A percentile compares a stretch with the other conserved stretches of the same genome.
Evolutionary conservation across 2,797 vertebrate species (phyloP).

Genomic region (Phoxinus dragarum): DNA sequence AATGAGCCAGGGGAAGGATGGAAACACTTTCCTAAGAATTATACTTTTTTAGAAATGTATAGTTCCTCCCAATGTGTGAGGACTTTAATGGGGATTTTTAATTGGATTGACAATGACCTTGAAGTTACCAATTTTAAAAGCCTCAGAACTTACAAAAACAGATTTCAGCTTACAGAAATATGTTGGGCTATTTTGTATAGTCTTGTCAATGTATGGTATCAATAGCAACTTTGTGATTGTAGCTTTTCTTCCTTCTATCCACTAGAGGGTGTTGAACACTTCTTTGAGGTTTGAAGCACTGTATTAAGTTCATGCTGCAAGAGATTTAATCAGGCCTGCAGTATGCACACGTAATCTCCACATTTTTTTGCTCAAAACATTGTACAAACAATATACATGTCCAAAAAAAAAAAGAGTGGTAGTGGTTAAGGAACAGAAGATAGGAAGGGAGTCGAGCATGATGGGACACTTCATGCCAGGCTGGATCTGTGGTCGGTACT

Average conservation of each 20-base stretch:
- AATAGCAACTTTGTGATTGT: neutral
- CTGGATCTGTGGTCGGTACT: slow-evolving; percentile 38
- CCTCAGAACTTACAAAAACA: neutral
- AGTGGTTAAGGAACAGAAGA: neutral
- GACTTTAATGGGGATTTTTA: slow-evolving; percentile 2
- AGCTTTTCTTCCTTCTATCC: slow-evolving; percentile 61
- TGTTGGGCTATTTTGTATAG: neutral
- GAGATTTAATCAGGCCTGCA: neutral
- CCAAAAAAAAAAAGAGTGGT: neutral
- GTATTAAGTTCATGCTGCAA: neutral
- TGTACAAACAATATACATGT: neutral
- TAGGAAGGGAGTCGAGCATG: neutral
- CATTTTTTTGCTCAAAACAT: neutral
- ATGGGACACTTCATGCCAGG: slow-evolving; percentile 37
- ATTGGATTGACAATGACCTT: slow-evolving; percentile 23
- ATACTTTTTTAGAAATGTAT: neutral
- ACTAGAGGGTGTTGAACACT: slow-evolving; percentile 76
- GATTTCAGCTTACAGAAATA: neutral
- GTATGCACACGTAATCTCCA: neutral
- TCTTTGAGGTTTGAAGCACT: slow-evolving; percentile 52
- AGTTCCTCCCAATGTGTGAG: neutral
- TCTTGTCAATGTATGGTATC: neutral
- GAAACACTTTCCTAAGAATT: slow-evolving; percentile 1
- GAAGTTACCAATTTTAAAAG: neutral
- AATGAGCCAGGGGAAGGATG: slow-evolving; percentile 12